A percentile compares a stretch with the other conserved stretches of the same genome.
Conservation (phyloP, 2,888 invertebrate genomes). For the Drosophila anomelani region DNA sequence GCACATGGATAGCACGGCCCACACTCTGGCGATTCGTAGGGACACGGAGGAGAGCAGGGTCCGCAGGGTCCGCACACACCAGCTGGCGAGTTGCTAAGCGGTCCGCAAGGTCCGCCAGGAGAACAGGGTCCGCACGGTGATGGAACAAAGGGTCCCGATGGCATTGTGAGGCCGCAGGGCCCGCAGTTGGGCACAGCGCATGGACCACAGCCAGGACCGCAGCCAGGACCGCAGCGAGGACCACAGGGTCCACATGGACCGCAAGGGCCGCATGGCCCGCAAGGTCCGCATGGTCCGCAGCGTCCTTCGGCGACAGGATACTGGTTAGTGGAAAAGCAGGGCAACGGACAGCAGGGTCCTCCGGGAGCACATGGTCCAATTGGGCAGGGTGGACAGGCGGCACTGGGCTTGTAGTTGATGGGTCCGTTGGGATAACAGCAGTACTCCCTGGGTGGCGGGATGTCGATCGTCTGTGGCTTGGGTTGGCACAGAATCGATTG, state of each 20-base stretch:
- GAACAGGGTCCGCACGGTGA: constrained; percentile 62
- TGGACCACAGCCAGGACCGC: constrained; percentile 55
- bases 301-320: constrained; percentile 48
- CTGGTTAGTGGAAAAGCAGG: constrained; percentile 43
- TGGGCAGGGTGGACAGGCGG: constrained; percentile 78
- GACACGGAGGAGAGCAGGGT: constrained; percentile 53
- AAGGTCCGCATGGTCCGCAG: constrained; percentile 64
- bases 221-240: constrained; percentile 55
- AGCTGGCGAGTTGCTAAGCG: constrained; percentile 61
- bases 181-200: constrained; percentile 57
- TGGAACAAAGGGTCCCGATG: constrained; percentile 55
- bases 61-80: constrained; percentile 53
- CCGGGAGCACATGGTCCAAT: constrained; percentile 65
- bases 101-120: constrained; percentile 58
- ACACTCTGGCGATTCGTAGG: constrained; percentile 63
- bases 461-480: constrained; percentile 81
- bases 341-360: constrained; percentile 67
- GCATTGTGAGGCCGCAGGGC: constrained; percentile 64
- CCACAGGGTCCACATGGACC: constrained; percentile 72
- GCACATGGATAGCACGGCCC: constrained; percentile 69
- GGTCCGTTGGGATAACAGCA: constrained; percentile 82
- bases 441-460: constrained; percentile 81
- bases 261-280: constrained; percentile 68
- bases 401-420: constrained; percentile 77
- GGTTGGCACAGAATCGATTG: constrained; percentile 83